Evolutionary conservation across 2,888 invertebrate species (phyloP), one percentile per base, ranked within the genome.

Genomic region (Acrobeloides nanus): DNA sequence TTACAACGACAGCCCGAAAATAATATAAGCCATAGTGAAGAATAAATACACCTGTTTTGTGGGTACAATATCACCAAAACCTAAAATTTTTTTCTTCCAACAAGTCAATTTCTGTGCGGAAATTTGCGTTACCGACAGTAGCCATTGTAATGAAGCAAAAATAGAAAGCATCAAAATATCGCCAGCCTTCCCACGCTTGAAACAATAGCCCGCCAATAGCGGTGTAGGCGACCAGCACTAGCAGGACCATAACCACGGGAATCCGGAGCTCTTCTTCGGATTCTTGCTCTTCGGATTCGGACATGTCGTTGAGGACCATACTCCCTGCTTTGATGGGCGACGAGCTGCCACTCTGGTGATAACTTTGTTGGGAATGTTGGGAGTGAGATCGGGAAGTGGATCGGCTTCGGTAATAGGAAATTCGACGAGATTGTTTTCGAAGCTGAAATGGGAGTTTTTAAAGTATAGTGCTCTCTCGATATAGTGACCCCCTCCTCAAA

Each of bases 81-180:
- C 63, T 63, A 34, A 37, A 54, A n/a, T n/a, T n/a, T n/a, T n/a
- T 8, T 10, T 25, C 24, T 34, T 49, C 15, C 8, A 15, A 21
- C 34, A 34, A 27, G 23, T 10, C 15, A 8, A 32, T 46, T 15
- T 23, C 17, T 29, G 24, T 33, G 5, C 42, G n/a, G 15, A 48
- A 39, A 39, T 37, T 18, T 27, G 4, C 21, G 48, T 39, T 25
- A 64, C 67, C 72, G n/a, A 72, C 64, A 27, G 72, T 72, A n/a
- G 72, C 70, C 69, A 72, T 72, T 24, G 72, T 73, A 32, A 72
- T 72, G 48, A 72, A 73, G 51, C 72, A 72, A 46, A 72, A 72
- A 48, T 72, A 73, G 47, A 73, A 73, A 3, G 69, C 73, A 44
- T 72, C 73, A 41, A 67, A 61, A 45, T 68, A 69, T 15, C 59